Percentiles rank a stretch among this genome's conserved stretches.
phyloP scores from a whole-genome alignment of 2,797 vertebrate species.

The Naso thynnoides region DNA sequence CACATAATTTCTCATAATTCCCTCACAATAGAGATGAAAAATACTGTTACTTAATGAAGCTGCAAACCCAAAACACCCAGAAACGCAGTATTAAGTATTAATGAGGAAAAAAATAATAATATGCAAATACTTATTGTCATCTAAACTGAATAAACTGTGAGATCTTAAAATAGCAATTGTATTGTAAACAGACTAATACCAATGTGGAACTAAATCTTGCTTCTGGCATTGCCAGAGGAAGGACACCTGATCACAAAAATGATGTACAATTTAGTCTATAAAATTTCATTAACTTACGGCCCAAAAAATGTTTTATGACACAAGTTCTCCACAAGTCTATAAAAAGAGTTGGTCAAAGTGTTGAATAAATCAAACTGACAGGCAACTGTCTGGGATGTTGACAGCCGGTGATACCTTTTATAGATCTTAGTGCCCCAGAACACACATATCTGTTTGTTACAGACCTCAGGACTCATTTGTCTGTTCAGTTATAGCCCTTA shows the following conservation, averaged over 20 bases:
- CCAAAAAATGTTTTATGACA: conserved; percentile 47
- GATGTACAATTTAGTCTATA: conserved; percentile 25
- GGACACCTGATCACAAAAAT: conserved; percentile 20
- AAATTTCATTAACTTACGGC: conserved; percentile 31
- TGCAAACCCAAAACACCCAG: not conserved
- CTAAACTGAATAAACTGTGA: not conserved
- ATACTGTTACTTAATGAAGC: not conserved
- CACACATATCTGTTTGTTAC: conserved; percentile 50
- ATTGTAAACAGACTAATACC: not conserved
- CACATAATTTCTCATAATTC: not conserved
- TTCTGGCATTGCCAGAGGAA: not conserved
- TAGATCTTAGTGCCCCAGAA: conserved; percentile 33
- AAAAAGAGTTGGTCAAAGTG: conserved; percentile 55
- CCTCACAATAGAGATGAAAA: not conserved
- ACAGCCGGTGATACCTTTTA: conserved; percentile 49
- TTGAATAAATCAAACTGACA: conserved; percentile 58
- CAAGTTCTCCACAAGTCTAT: conserved; percentile 44
- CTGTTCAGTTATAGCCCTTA: conserved; percentile 24
- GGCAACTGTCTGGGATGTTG: conserved; percentile 26
- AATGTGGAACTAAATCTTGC: not conserved
- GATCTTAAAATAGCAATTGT: not conserved
- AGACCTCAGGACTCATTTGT: conserved; percentile 25
- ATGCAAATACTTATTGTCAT: not conserved
- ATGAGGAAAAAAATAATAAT: not conserved
- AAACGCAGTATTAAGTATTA: not conserved